A percentile compares a stretch with the other conserved stretches of the same genome.
These are phyloP conservation scores for Hassar affinis DNA, from an alignment of 2,113 vertebrate species.

Conservation along the genomic window DNA sequence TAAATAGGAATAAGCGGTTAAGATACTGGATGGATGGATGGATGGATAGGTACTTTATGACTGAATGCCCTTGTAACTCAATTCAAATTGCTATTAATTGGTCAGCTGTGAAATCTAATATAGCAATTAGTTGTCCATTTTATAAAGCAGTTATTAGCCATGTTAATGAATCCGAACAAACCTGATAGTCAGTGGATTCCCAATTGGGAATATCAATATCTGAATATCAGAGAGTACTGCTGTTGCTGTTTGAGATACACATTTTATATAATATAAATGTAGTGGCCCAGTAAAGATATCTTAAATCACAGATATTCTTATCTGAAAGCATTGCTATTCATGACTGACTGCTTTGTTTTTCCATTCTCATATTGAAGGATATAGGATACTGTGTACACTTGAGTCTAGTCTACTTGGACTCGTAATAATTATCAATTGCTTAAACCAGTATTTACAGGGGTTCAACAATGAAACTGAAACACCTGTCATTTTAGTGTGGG, in stretches of 20 bases:
- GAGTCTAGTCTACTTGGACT: background rate
- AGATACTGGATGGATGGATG: too few relatives aligned
- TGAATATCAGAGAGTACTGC: too few relatives aligned
- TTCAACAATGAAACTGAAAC: too few relatives aligned
- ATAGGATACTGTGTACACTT: background rate
- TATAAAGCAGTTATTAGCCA: slow-evolving; percentile 7
- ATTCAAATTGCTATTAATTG: background rate
- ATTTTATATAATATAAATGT: background rate
- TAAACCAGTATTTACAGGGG: background rate
- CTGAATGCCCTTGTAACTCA: background rate
- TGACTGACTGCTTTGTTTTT: background rate
- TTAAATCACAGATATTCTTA: background rate
- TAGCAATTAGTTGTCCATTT: background rate
- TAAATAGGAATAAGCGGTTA: too few relatives aligned
- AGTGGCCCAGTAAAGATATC: background rate
- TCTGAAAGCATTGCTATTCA: background rate
- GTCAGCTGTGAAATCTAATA: background rate
- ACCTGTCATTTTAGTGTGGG: too few relatives aligned
- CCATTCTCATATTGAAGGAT: background rate
- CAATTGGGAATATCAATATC: background rate
- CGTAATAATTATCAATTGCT: background rate
- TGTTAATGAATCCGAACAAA: background rate
- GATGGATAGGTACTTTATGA: too few relatives aligned
- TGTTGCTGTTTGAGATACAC: background rate
- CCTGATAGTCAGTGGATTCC: background rate